Percentiles rank a stretch among this genome's conserved stretches.
Evolutionary conservation across 2,113 vertebrate species (phyloP).

Genomic region (Leptobrachium ailaonicum): DNA sequence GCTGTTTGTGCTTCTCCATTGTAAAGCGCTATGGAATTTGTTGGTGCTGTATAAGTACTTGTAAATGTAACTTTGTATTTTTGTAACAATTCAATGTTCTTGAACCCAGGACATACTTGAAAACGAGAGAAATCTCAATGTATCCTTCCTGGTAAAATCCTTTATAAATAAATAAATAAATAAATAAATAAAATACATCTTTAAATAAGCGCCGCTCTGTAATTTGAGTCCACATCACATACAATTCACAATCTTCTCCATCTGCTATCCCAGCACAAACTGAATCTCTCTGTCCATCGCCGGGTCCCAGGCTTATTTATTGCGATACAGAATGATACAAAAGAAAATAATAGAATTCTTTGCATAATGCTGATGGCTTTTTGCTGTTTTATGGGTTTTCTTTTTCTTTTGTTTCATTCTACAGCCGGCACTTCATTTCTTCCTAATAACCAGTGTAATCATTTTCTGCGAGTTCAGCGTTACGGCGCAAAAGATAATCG

Average conservation of each 20-base stretch:
- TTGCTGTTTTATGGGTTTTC: not conserved
- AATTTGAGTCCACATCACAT: too few relatives aligned
- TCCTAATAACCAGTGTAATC: conserved; percentile 28
- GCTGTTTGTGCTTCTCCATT: too few relatives aligned
- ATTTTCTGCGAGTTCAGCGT: conserved; percentile 37
- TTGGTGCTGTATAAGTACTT: too few relatives aligned
- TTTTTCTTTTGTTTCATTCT: conserved; percentile 7
- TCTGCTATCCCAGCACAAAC: conserved; percentile 36
- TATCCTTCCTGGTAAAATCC: too few relatives aligned
- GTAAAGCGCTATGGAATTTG: too few relatives aligned
- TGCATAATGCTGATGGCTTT: conserved; percentile 9
- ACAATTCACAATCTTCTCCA: not conserved
- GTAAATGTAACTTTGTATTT: too few relatives aligned
- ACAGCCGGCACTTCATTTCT: not conserved
- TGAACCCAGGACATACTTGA: too few relatives aligned
- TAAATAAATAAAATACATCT: too few relatives aligned
- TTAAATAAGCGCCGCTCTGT: too few relatives aligned
- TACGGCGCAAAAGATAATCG: conserved; percentile 20
- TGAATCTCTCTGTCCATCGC: not conserved
- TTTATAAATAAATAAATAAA: too few relatives aligned
- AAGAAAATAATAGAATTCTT: conserved; percentile 26
- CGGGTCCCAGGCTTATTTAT: conserved; percentile 20
- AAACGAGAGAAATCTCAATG: too few relatives aligned
- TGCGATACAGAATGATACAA: conserved; percentile 32
- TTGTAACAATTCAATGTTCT: too few relatives aligned